Evolutionary conservation across 1,140 invertebrate genomes (phyloP).

Genomic region (Stenopsyche tienmushanensis): DNA sequence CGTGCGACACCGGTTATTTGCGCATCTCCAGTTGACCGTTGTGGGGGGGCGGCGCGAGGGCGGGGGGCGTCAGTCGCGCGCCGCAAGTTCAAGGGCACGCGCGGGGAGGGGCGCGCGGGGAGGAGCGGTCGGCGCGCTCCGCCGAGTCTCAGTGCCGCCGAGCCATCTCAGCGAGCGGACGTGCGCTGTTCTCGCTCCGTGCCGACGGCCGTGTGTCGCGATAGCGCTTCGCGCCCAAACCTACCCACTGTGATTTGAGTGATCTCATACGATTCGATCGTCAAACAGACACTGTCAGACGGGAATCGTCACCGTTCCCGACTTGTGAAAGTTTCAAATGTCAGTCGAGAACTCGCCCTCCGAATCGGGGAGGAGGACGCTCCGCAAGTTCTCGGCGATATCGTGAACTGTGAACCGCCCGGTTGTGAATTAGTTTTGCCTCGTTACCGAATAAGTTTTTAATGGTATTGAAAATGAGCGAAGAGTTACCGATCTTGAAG

Average conservation of each 20-base stretch:
- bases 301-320: no score
- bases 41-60: slow-evolving; percentile 32
- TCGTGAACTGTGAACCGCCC: no score
- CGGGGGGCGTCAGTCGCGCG: slow-evolving; percentile 46
- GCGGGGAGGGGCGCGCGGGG: slow-evolving; percentile 54
- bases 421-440: slow-evolving; percentile 41
- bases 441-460: no score
- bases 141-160: slow-evolving; percentile 53
- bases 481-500: slow-evolving; percentile 84
- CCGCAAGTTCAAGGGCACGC: slow-evolving; percentile 73
- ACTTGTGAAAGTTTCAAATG: no score
- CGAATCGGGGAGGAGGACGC: no score
- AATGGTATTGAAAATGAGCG: slow-evolving; percentile 70
- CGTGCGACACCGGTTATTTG: no score
- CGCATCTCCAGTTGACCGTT: slow-evolving; percentile 28
- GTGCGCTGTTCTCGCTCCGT: slow-evolving; percentile 59
- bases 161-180: slow-evolving; percentile 45
- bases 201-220: not conserved
- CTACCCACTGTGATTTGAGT: no score
- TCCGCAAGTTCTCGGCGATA: no score
- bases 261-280: no score
- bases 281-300: no score
- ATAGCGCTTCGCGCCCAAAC: slow-evolving; percentile 3
- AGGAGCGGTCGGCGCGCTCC: slow-evolving; percentile 58
- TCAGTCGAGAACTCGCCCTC: no score